Evolutionary conservation across 2,113 vertebrate genomes (phyloP).

Genomic region (Anguilla japonica): DNA sequence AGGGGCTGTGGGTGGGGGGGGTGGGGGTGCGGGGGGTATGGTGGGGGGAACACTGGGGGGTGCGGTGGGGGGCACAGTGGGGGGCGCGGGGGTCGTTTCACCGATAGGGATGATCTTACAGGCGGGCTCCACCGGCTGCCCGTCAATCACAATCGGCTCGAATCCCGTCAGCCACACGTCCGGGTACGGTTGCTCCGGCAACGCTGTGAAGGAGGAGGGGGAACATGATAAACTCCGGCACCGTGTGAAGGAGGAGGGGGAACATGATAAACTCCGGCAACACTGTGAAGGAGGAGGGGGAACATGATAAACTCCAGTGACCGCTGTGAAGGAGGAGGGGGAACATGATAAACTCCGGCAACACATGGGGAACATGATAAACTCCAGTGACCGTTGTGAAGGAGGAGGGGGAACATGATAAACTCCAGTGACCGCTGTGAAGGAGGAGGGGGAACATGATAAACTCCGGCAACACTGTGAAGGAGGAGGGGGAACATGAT

Average conservation of each 20-base stretch:
- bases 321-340: background rate
- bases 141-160: background rate
- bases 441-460: background rate
- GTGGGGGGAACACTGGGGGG: no score
- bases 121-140: background rate
- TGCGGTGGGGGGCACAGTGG: no score
- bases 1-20: no score
- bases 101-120: slow-evolving; percentile 22
- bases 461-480: background rate
- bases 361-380: no score
- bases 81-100: background rate
- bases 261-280: background rate
- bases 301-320: no score
- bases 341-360: no score
- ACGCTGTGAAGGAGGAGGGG: background rate
- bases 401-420: background rate
- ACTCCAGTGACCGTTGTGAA: background rate
- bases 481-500: background rate
- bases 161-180: background rate
- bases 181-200: background rate
- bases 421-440: background rate
- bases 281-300: background rate
- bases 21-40: no score
- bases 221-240: no score
- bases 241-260: background rate